These are phyloP conservation scores for Calidris pygmaea DNA, from an alignment of 2,113 vertebrate genomes.

Conservation along the genomic window DNA sequence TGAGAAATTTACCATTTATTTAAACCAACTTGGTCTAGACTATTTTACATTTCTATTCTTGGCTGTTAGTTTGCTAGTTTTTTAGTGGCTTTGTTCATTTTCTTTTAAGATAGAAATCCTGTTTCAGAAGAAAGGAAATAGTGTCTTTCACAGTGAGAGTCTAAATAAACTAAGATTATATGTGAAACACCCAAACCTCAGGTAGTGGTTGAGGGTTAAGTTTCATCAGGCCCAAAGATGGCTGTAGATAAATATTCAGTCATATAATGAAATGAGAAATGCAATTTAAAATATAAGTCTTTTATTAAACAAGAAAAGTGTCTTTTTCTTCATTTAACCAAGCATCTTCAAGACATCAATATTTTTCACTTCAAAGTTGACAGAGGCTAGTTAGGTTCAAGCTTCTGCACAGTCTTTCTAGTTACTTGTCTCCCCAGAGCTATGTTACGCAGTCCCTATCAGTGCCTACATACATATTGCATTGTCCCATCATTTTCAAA, in stretches of 20 bases:
- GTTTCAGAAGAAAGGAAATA: background rate
- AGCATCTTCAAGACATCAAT: background rate
- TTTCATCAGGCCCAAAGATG: background rate
- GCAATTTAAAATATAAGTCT: background rate
- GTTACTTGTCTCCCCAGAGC: background rate
- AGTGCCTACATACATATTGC: background rate
- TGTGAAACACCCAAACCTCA: background rate
- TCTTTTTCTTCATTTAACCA: background rate
- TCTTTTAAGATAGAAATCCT: background rate
- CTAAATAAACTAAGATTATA: background rate
- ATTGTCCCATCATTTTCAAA: conserved; percentile 10
- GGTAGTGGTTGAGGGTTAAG: background rate
- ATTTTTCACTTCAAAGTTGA: background rate
- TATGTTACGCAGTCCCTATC: background rate
- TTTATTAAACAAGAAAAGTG: background rate
- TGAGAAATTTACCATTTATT: background rate
- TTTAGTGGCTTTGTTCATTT: background rate
- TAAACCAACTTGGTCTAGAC: background rate
- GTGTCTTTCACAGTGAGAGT: background rate
- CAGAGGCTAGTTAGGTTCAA: background rate
- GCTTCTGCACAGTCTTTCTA: background rate
- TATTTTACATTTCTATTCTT: background rate
- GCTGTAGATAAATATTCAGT: background rate
- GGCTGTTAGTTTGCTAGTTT: background rate
- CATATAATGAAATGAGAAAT: background rate